These are phyloP conservation scores for Bimastos eiseni DNA, from an alignment of 2,888 invertebrate genomes.

Conservation along the genomic window DNA sequence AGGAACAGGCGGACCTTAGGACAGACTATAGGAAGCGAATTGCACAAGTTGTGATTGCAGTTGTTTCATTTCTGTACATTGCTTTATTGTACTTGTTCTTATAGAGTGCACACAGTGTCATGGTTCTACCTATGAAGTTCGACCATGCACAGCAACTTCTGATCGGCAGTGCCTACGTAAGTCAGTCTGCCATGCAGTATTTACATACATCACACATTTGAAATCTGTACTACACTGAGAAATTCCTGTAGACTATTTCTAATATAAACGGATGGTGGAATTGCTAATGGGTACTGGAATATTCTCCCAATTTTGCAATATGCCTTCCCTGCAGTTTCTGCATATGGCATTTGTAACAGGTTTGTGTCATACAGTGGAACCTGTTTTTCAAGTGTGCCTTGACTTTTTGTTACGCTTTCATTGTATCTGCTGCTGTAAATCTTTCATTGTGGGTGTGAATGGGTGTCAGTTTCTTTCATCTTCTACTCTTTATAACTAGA, in stretches of 20 bases:
- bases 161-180: conserved; percentile 58
- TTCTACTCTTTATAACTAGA: no score
- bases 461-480: no score
- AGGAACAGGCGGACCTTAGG: no score
- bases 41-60: neutral
- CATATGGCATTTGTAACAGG: neutral
- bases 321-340: neutral
- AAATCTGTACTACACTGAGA: neutral
- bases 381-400: neutral
- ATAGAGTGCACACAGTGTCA: conserved; percentile 51
- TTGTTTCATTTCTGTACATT: neutral
- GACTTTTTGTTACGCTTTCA: neutral
- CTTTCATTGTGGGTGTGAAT: neutral
- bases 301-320: neutral
- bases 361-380: neutral
- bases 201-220: neutral
- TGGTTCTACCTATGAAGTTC: conserved; percentile 53
- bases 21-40: no score
- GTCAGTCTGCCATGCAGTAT: conserved; percentile 33
- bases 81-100: conserved; percentile 24
- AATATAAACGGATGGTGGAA: neutral
- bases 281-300: neutral
- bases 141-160: conserved; percentile 52
- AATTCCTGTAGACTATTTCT: neutral
- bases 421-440: neutral